Conservation (phyloP, 2,113 vertebrate genomes). For the Trematomus loennbergii region DNA sequence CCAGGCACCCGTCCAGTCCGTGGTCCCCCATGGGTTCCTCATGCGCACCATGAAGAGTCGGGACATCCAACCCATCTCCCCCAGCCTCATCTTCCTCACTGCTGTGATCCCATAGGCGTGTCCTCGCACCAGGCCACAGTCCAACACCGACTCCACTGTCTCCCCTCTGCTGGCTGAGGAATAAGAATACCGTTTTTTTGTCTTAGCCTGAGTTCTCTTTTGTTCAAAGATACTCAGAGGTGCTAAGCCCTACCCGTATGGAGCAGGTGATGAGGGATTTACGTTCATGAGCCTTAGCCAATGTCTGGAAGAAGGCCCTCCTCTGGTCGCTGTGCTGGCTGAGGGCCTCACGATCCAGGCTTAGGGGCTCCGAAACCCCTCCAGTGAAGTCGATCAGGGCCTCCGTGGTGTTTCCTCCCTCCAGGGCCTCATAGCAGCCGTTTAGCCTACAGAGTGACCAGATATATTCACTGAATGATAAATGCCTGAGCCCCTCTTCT, state of each 20-base stretch:
- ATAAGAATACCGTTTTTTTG: background rate
- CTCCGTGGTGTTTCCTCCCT: slow-evolving; percentile 87
- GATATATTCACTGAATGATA: background rate
- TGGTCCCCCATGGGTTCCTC: slow-evolving; percentile 87
- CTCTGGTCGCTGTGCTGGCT: slow-evolving; percentile 70
- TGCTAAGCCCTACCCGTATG: slow-evolving; percentile 78
- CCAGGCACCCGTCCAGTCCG: slow-evolving; percentile 88
- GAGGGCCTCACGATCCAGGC: slow-evolving; percentile 72
- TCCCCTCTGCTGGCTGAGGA: slow-evolving; percentile 82
- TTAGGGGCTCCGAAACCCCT: slow-evolving; percentile 85
- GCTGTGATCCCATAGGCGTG: slow-evolving; percentile 87
- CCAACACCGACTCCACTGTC: slow-evolving; percentile 81
- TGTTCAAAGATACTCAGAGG: background rate
- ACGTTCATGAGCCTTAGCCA: slow-evolving; percentile 78
- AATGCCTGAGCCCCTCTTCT: background rate
- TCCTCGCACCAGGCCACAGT: slow-evolving; percentile 85
- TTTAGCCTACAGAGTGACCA: slow-evolving; percentile 75
- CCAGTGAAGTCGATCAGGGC: slow-evolving; percentile 88
- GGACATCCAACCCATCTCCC: slow-evolving; percentile 53
- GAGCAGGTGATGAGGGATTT: slow-evolving; percentile 86
- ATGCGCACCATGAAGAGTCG: slow-evolving; percentile 84
- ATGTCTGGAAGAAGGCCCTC: slow-evolving; percentile 80
- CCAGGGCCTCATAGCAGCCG: slow-evolving; percentile 87
- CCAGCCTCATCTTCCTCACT: slow-evolving; percentile 77
- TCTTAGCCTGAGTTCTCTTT: background rate